These are phyloP conservation scores for Gisinianus flammeolus DNA, from an alignment of 2,888 invertebrate genomes.

Conservation along the genomic window DNA sequence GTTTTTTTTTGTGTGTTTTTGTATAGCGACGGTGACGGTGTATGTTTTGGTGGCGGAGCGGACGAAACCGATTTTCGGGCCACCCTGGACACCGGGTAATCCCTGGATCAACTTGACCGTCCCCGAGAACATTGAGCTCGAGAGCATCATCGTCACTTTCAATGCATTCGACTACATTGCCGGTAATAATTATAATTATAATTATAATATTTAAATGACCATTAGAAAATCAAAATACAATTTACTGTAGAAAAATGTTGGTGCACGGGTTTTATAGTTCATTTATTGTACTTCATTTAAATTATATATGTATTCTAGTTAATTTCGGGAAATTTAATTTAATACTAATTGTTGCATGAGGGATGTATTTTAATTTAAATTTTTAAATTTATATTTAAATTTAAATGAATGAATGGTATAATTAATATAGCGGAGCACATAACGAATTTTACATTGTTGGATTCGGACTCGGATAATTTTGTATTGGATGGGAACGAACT, in stretches of 20 bases:
- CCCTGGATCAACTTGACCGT: conserved; percentile 72
- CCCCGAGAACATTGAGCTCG: conserved; percentile 78
- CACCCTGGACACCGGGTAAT: conserved; percentile 72
- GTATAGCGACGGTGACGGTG: conserved; percentile 74
- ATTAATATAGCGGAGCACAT: conserved; percentile 39
- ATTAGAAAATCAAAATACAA: no score
- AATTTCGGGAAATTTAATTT: no score
- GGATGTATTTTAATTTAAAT: no score
- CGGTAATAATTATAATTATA: conserved; percentile 65
- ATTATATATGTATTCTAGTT: no score
- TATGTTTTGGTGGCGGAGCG: conserved; percentile 78
- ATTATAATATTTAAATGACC: background rate
- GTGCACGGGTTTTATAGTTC: background rate
- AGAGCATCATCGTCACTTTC: conserved; percentile 72
- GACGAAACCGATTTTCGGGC: conserved; percentile 77
- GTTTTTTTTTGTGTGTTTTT: no score
- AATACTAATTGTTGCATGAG: no score
- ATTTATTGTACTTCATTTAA: background rate
- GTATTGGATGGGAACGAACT: conserved; percentile 53
- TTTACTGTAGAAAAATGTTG: no score
- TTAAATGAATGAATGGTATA: no score
- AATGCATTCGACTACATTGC: conserved; percentile 75
- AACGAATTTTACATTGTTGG: conserved; percentile 39
- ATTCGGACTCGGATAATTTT: conserved; percentile 52
- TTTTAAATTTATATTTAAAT: no score